phyloP scores from a whole-genome alignment of 2,797 vertebrate genomes.

The Heteromormyrus szaboi region DNA sequence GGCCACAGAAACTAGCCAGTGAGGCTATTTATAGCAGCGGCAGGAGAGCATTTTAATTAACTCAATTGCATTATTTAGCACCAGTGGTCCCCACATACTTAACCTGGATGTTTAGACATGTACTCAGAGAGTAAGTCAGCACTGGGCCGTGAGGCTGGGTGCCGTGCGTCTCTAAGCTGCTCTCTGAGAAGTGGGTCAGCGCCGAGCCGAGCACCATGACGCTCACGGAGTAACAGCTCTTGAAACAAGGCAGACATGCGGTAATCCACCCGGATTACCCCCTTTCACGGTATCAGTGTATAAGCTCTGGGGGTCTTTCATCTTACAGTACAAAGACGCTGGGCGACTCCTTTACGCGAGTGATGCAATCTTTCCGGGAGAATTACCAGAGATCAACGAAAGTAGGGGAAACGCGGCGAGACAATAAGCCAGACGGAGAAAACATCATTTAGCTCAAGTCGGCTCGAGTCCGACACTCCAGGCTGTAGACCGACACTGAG shows the following conservation, averaged over 20 bases:
- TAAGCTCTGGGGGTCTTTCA: background rate
- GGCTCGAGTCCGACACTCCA: background rate
- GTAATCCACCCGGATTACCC: background rate
- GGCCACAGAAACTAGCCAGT: background rate
- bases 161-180: background rate
- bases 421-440: background rate
- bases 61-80: background rate
- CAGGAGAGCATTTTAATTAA: conserved; percentile 3
- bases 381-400: background rate
- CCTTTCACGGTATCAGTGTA: background rate
- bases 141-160: background rate
- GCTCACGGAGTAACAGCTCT: background rate
- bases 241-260: background rate
- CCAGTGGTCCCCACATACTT: background rate
- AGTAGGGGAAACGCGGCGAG: background rate
- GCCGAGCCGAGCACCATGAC: background rate
- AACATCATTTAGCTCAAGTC: background rate
- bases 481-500: background rate
- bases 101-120: conserved; percentile 5
- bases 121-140: background rate
- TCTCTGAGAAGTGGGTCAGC: conserved; percentile 2
- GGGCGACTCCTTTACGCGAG: background rate
- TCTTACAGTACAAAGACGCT: background rate
- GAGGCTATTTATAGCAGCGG: background rate
- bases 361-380: conserved; percentile 2